Base-by-base conservation (phyloP, 2,797 vertebrate genomes). In the Crenichthys baileyi region DNA sequence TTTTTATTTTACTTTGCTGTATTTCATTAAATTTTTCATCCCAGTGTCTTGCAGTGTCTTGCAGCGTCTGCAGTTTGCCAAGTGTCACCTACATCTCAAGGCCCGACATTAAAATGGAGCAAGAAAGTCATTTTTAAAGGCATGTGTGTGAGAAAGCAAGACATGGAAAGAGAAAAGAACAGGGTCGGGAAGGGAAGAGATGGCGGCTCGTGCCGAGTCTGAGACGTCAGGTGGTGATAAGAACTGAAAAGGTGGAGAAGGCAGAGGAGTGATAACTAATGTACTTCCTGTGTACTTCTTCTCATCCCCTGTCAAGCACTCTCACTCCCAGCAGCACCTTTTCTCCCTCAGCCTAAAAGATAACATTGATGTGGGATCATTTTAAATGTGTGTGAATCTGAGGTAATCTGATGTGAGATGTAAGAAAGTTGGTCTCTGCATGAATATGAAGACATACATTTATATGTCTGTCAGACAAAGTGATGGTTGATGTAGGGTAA, bases 21-120 rank as follows among this genome's bases (percentile, higher is more conserved):
- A 90, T 91, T 91, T 92, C 83, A 91, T 93, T 95, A 93, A 98
- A 99, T 98, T 98, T 98, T 99, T 99, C 93, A 98, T 97, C 94
- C 91, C 92, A 94, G 96, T 97, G 96, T 97, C 96, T 97, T 91
- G 95, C 92, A 94, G 96, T 97, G 96, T 97, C 96, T 97, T 91
- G 95, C 94, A 94, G 95, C 92, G 93, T 95, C 95, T 95, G 95
- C 94, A 90, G 96, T 91, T 90, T 86, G 95, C 81, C 95, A 96
- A 96, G 95, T 96, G 96, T 97, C 97, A 96, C 96, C 96, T 97
- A 95, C 96, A 96, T 96, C 95, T 96, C 94, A 95, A 85, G 75
- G 80, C 87, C 85, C 82, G 84, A 91, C 90, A 79, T 86, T 90
- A 91, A 94, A 95, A 92, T 93, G 91, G 93, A 95, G 92, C 90